phyloP scores from a whole-genome alignment of 2,888 invertebrate genomes.

The Megamerina dolium region DNA sequence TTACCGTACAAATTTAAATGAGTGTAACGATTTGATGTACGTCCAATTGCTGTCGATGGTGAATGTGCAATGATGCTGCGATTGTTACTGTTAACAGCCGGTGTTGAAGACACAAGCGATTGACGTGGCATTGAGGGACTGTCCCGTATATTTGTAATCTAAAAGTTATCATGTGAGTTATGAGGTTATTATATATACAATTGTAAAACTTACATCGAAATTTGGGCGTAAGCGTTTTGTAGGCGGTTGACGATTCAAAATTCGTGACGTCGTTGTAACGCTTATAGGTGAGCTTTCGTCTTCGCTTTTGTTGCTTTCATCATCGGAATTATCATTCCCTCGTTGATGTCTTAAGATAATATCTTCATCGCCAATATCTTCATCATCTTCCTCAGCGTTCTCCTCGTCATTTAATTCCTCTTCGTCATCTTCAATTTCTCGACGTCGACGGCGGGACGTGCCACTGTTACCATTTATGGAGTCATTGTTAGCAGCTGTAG shows the following conservation, averaged over 20 bases:
- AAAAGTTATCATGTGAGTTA: not conserved
- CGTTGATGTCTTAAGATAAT: slow-evolving; percentile 8
- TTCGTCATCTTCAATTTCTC: slow-evolving; percentile 28
- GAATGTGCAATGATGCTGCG: slow-evolving; percentile 17
- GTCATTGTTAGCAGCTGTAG: slow-evolving; percentile 21
- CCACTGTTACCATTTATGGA: slow-evolving; percentile 20
- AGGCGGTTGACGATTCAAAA: slow-evolving; percentile 22
- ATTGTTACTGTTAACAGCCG: slow-evolving; percentile 14
- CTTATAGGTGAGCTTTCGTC: slow-evolving; percentile 19
- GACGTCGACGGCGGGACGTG: slow-evolving; percentile 32
- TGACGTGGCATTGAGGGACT: slow-evolving; percentile 23
- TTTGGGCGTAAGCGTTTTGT: slow-evolving; percentile 23
- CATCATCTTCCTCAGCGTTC: slow-evolving; percentile 15
- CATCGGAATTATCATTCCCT: slow-evolving; percentile 20
- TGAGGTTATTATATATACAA: not conserved
- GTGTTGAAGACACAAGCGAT: slow-evolving; percentile 25
- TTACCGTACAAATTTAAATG: slow-evolving; percentile 29
- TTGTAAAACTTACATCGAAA: slow-evolving; percentile 20
- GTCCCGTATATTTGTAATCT: slow-evolving; percentile 13
- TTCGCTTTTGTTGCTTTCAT: slow-evolving; percentile 29
- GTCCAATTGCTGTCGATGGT: slow-evolving; percentile 17
- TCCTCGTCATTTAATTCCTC: slow-evolving; percentile 30
- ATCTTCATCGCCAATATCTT: slow-evolving; percentile 19
- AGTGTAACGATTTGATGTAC: slow-evolving; percentile 21
- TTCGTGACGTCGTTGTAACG: slow-evolving; percentile 4